A percentile compares a stretch with the other conserved stretches of the same genome.
These are phyloP conservation scores for Podarcis lilfordi DNA, from an alignment of 2,797 vertebrate genomes.

Conservation along the genomic window DNA sequence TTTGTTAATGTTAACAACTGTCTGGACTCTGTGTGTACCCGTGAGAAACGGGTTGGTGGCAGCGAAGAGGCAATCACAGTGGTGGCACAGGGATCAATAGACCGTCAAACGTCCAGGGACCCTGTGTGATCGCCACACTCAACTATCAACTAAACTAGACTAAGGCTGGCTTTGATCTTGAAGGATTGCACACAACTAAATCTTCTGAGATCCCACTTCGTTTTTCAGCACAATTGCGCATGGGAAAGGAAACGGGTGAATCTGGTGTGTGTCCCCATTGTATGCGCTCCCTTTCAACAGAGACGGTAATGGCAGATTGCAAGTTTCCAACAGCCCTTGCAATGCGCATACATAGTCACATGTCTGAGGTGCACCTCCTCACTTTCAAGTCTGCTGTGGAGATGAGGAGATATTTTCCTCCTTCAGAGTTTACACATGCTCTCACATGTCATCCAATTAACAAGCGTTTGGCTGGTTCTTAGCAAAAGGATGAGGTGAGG, in stretches of 20 bases:
- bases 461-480: not conserved
- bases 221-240: not conserved
- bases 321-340: not conserved
- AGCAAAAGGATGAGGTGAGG: not conserved
- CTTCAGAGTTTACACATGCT: not conserved
- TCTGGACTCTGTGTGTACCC: too few species aligned
- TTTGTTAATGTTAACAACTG: too few species aligned
- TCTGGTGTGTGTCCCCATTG: slow-evolving; percentile 16
- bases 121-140: too few species aligned
- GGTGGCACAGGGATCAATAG: too few species aligned
- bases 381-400: too few species aligned
- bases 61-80: too few species aligned
- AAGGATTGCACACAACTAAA: not conserved
- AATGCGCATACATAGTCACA: not conserved
- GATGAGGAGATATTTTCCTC: not conserved
- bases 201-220: too few species aligned
- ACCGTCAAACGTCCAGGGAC: too few species aligned
- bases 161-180: not conserved
- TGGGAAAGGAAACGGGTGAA: not conserved
- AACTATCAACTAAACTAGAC: not conserved
- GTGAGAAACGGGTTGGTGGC: too few species aligned
- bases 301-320: not conserved
- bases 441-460: not conserved
- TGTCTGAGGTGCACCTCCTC: too few species aligned
- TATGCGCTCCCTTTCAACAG: not conserved